Percentiles rank a stretch among this genome's conserved stretches.
Evolutionary conservation across 2,113 vertebrate species (phyloP).

Genomic region (Rynchops niger): DNA sequence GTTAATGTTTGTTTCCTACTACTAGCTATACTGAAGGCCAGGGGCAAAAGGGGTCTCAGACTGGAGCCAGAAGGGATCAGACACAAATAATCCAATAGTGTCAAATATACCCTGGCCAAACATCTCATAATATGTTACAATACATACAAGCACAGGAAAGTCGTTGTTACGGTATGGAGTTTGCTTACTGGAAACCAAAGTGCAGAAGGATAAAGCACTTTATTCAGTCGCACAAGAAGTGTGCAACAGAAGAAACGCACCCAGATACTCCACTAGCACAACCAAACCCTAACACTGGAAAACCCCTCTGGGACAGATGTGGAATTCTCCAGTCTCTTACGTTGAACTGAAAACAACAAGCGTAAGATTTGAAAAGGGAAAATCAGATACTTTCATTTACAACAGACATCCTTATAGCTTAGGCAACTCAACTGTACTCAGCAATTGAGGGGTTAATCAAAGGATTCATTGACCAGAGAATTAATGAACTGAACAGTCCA

Average conservation of each 20-base stretch:
- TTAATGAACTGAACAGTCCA: not conserved
- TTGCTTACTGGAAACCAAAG: not conserved
- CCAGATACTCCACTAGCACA: not conserved
- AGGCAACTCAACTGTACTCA: not conserved
- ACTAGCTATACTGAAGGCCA: not conserved
- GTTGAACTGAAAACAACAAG: not conserved
- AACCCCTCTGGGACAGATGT: not conserved
- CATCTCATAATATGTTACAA: not conserved
- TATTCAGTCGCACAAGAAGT: not conserved
- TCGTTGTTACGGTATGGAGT: rapidly evolving
- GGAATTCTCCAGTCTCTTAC: not conserved
- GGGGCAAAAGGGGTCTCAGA: not conserved
- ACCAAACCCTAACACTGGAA: not conserved
- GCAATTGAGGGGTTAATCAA: not conserved
- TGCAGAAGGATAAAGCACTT: not conserved
- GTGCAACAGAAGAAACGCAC: not conserved
- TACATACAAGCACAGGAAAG: rapidly evolving
- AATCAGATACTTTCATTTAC: not conserved
- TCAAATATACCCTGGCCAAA: not conserved
- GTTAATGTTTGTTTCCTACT: not conserved
- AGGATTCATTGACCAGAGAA: not conserved
- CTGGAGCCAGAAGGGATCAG: not conserved
- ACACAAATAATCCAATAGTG: not conserved
- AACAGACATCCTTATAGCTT: not conserved
- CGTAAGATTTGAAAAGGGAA: not conserved